Base-by-base conservation (phyloP, 2,113 vertebrate species). In the Malurus elegans region DNA sequence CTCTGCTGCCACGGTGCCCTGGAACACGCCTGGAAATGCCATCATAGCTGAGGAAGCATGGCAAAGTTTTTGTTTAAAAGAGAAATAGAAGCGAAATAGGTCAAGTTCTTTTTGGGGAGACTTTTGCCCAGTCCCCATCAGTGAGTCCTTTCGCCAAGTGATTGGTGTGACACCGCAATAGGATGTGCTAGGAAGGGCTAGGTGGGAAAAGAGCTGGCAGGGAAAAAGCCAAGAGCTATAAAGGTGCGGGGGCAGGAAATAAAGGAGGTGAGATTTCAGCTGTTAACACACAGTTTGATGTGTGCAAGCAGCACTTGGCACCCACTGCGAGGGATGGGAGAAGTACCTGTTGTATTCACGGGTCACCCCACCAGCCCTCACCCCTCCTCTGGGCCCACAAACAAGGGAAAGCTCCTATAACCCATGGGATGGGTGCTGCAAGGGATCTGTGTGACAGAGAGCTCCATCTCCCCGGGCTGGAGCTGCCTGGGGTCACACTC, bases 301-400 rank as follows among this genome's bases (percentile, higher is more conserved):
- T 57, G 62, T 71, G 62, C 34, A 58, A 85, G 69, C 10, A 3
- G 86, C 60, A 28, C 71, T 93, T 85, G 75, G 71, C 87, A 88
- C 56, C 64, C 3, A 0, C 42, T 4, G 0, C 0, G 0, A 67
- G 21, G n/a, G 28, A 25, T 2, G 4, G 23, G 40, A 81, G 62
- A n/a, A 0, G 0, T 14, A 61, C 18, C 72, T 10, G 1, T 11
- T 73, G 50, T 31, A 44, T 45, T 93, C 75, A 53, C 58, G 50
- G 57, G 71, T 90, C 85, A 76, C 38, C 51, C 65, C 0, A 0
- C 44, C 85, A 81, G 87, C 40, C 40, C 44, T 45, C 1, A 0
- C 16, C 17, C 7, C 74, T 73, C 36, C 12, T 2, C 40, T 15
- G 3, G n/a, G 53, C 45, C 45, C 58, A 31, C 17, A 47, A 7